Evolutionary conservation across 2,113 vertebrate species (phyloP).

Genomic region (Thamnaconus septentrionalis): DNA sequence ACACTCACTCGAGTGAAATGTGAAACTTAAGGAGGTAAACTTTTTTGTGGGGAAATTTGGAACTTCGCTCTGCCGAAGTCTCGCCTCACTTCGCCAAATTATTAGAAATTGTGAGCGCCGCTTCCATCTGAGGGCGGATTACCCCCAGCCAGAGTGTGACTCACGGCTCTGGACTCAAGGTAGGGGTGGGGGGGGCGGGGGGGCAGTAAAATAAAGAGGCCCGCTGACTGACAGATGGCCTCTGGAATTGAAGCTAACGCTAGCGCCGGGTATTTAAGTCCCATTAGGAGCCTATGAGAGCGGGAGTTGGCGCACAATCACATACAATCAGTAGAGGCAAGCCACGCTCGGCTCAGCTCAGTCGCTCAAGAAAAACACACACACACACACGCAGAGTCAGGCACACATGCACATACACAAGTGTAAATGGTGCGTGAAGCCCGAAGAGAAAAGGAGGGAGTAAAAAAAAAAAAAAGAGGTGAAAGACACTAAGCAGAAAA

Average conservation of each 20-base stretch:
- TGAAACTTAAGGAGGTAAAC: background rate
- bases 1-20: constrained; percentile 3
- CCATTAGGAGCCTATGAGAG: constrained; percentile 66
- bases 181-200: no score
- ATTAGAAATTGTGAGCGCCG: background rate
- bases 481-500: background rate
- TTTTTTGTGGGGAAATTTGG: no score
- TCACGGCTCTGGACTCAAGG: constrained; percentile 26
- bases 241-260: constrained; percentile 51
- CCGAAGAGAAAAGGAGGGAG: constrained; percentile 23
- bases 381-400: constrained; percentile 1
- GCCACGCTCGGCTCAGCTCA: constrained; percentile 6
- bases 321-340: constrained; percentile 35
- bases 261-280: constrained; percentile 62
- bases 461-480: background rate
- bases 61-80: no score
- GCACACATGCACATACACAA: constrained; percentile 22
- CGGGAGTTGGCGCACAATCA: constrained; percentile 54
- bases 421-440: constrained; percentile 61
- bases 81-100: background rate
- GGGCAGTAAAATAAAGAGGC: constrained; percentile 6
- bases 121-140: constrained; percentile 42
- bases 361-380: constrained; percentile 1
- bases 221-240: constrained; percentile 68
- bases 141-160: constrained; percentile 23